Evolutionary conservation across 2,797 vertebrate species (phyloP).

Genomic region (Champsocephalus gunnari): DNA sequence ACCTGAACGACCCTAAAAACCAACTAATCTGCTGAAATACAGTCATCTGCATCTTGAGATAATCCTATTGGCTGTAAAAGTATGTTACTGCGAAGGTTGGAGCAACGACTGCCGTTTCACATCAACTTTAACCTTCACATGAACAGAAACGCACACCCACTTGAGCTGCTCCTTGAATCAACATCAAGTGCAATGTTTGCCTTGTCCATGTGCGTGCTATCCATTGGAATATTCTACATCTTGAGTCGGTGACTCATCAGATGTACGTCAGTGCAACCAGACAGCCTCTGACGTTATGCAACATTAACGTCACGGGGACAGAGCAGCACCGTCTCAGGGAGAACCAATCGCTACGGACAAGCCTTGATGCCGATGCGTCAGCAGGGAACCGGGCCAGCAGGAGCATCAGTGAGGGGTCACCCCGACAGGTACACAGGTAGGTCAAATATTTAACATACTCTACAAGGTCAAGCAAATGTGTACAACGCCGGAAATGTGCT

Average conservation of each 20-base stretch:
- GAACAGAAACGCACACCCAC: background rate
- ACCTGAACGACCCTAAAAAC: too few species aligned
- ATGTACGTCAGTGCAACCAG: constrained; percentile 19
- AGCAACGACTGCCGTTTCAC: too few species aligned
- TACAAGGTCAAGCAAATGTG: constrained; percentile 17
- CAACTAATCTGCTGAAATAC: too few species aligned
- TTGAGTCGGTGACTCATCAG: constrained; percentile 41
- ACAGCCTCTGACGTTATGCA: constrained; percentile 36
- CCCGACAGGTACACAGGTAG: constrained; percentile 40
- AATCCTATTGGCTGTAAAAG: too few species aligned
- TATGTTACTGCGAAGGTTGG: too few species aligned
- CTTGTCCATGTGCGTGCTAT: background rate
- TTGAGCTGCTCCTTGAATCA: background rate
- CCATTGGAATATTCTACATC: constrained; percentile 2
- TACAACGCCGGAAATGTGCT: constrained; percentile 23
- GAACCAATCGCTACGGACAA: background rate
- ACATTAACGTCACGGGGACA: constrained; percentile 35
- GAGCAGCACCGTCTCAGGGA: constrained; percentile 14
- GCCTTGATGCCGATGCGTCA: constrained; percentile 10
- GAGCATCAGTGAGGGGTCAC: constrained; percentile 2
- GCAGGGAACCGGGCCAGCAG: constrained; percentile 22
- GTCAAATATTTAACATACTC: constrained; percentile 5
- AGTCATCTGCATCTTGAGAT: too few species aligned
- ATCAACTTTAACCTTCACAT: constrained; percentile 6
- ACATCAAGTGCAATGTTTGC: background rate